These are phyloP conservation scores for Falco biarmicus DNA, from an alignment of 2,797 vertebrate genomes.

Conservation along the genomic window DNA sequence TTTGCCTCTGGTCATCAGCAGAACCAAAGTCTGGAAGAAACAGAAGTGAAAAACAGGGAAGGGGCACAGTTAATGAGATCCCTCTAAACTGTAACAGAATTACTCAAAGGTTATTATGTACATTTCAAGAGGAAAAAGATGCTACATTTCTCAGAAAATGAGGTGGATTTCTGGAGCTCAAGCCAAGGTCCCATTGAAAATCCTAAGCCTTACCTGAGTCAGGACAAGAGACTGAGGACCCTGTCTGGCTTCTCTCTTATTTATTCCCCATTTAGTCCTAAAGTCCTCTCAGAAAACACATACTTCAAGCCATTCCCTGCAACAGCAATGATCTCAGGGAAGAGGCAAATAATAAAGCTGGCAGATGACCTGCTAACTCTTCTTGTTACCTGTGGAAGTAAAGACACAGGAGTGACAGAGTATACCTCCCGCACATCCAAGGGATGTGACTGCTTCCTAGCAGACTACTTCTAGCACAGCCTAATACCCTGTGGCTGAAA, in stretches of 20 bases:
- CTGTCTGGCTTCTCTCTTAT: not conserved
- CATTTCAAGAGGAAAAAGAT: not conserved
- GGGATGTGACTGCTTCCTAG: not conserved
- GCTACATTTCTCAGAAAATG: not conserved
- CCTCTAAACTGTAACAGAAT: not conserved
- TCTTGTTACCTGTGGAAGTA: not conserved
- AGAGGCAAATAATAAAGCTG: not conserved
- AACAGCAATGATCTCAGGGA: not conserved
- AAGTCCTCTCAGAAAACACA: not conserved
- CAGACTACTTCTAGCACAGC: not conserved
- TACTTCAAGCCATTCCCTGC: not conserved
- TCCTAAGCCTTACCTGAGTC: not conserved
- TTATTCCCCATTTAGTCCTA: not conserved
- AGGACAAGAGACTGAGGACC: not conserved
- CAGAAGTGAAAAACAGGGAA: not conserved
- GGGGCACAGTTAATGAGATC: not conserved
- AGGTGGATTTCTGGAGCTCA: not conserved
- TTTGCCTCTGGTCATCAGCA: not conserved
- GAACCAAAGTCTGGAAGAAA: not conserved
- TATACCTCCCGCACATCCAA: not conserved
- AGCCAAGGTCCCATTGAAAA: not conserved
- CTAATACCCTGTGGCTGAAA: not conserved
- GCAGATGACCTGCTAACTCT: not conserved
- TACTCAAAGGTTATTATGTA: not conserved
- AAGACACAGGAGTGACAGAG: not conserved